Base-by-base conservation (phyloP, 2,797 vertebrate species). In the Urosaurus nigricauda region DNA sequence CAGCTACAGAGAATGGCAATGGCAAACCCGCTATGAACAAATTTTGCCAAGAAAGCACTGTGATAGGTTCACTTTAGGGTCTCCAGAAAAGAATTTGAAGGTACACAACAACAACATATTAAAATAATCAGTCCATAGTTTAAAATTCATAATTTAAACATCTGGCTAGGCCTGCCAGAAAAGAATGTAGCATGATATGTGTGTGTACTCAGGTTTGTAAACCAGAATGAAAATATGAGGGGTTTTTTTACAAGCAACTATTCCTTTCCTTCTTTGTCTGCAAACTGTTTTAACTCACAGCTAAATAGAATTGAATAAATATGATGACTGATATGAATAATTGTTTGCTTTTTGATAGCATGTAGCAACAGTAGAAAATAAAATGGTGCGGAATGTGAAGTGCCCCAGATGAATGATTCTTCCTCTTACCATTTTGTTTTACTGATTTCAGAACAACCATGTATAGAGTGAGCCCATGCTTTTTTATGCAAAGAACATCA, bases 221-320 rank as follows among this genome's bases (percentile, higher is more conserved):
- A 95, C 93, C 92, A 94, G 90, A 90, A 90, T 92, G 92, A 87
- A 96, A 96, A 95, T 92, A 96, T 94, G 93, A 95, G 92, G 17
- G 58, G 19, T 21, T 58, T 60, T 60, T 92, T 65, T 93, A 92
- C 89, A 93, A 93, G 75, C 93, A 91, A 93, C 91, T 88, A 86
- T 93, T 85, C 84, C 90, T 89, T 78, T 94, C 87, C 90, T 93
- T 88, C 93, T 92, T 90, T 74, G 79, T 87, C 93, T 86, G 68
- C 86, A 91, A 80, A 85, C 88, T 88, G 87, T 93, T 94, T 93
- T 91, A 92, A 83, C 90, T 96, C 93, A 94, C 88, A 91, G 87
- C 85, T 93, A 91, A 93, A 84, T 85, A 88, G 89, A 88, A 79
- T 47, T 81, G 29, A 79, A 80, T 84, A 83, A 63, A 85, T 32